phyloP scores from a whole-genome alignment of 2,888 invertebrate species.

The Catocala nupta region DNA sequence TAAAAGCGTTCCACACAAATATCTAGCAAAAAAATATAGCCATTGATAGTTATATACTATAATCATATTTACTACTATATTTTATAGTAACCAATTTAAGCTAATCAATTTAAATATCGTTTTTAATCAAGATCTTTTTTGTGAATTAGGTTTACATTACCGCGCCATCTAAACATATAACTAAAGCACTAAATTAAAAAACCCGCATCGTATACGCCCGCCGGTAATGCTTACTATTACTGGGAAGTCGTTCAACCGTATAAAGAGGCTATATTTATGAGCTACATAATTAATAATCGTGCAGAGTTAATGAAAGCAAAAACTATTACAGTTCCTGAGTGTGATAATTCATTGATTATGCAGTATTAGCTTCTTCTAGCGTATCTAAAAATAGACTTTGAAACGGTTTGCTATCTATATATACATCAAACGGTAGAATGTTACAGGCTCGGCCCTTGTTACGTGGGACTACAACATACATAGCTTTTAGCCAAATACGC shows the following conservation, averaged over 20 bases:
- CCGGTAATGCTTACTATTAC: slow-evolving; percentile 8
- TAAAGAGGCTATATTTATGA: slow-evolving; percentile 56
- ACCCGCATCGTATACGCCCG: no score
- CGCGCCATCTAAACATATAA: no score
- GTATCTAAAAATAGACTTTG: not conserved
- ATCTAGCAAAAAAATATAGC: no score
- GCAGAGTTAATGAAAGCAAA: slow-evolving; percentile 61
- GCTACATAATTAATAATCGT: slow-evolving; percentile 53
- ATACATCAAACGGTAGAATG: slow-evolving; percentile 3
- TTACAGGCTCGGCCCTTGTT: not conserved
- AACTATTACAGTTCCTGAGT: slow-evolving; percentile 50
- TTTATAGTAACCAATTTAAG: no score
- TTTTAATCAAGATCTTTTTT: no score
- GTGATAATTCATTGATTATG: slow-evolving; percentile 39
- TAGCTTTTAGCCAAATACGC: no score
- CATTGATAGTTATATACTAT: no score
- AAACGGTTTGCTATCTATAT: slow-evolving; percentile 27
- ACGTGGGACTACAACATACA: not conserved
- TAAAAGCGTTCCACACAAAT: no score
- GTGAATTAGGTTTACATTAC: no score
- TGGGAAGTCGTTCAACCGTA: slow-evolving; percentile 54
- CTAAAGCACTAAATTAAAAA: no score
- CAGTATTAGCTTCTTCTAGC: not conserved
- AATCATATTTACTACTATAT: no score
- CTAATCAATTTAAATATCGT: no score